Base-by-base conservation (phyloP, 2,888 invertebrate species). In the Thymelicus acteon region DNA sequence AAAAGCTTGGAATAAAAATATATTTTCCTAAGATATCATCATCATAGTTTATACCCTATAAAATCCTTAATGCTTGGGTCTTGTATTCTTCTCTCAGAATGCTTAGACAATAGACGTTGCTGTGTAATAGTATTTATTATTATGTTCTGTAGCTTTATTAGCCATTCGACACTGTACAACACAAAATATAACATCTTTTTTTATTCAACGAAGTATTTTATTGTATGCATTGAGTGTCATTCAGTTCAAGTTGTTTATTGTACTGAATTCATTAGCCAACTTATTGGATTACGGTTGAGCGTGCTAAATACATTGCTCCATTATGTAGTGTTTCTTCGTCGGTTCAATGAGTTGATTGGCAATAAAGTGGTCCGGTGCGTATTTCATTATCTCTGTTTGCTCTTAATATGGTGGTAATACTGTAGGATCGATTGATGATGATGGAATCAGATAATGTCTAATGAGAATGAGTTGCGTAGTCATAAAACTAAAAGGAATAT, bases 331-430 rank as follows among this genome's bases (percentile, higher is more conserved):
- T 57, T 58, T 52, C 7, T 39, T 68, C 57, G 47, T 37, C 68
- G 62, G 61, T 62, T 47, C 44, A 68, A 44, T 44, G 44, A n/a
- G 39, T 54, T 69, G 69, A 69, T 58, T 69, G 69, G 54, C 69
- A 69, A 37, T 19, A 69, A 47, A 68, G 62, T 62, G 19, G 54
- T 19, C 57, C 63, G 61, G 67, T 63, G 15, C 62, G 48, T 19
- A 48, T 37, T 57, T 48, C 47, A 37, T 57, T 54, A 10, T 31
- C 62, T 49, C 68, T 44, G 15, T 61, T 47, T 24, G 47, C 61
- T 68, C 61, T 68, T 62, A 37, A 19, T 31, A 47, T 40, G 57
- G 19, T 31, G 19, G 62, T 7, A 54, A 47, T 37, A 12, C 15
- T 37, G 19, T 49, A 15, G 31, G 19, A 44, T 57, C 6, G 4